Base-by-base conservation (phyloP, 2,888 invertebrate genomes). In the Xanthia icteritia region DNA sequence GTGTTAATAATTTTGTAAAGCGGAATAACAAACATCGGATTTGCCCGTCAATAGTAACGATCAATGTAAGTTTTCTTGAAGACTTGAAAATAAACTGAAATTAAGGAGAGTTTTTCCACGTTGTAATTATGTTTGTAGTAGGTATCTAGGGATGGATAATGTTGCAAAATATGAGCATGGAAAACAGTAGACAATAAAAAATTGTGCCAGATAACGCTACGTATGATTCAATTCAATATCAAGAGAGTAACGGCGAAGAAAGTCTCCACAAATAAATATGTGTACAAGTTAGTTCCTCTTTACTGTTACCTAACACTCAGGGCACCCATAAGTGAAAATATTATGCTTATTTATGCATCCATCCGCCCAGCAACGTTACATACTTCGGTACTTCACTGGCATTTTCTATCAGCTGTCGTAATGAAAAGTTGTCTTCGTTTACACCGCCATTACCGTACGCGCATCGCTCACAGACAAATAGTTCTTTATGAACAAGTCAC, bases 401-500 rank as follows among this genome's bases (percentile, higher is more conserved):
- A 78, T 84, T 81, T 80, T 81, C 75, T 81, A 84, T 75, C 73
- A 84, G 79, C 51, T 77, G 79, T 84, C 73, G 81, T 78, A 79
- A 87, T 79, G 76, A 82, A 84, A 85, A 79, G 64, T 74, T 64
- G 80, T 77, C 56, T 73, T 70, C 69, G 74, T 83, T 81, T 73
- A 79, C 81, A 78, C 81, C 83, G 85, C 83, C 79, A 86, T 88
- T 88, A 86, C 82, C 77, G 86, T 82, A 85, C 86, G 83, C 68
- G 81, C 81, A 77, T 84, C 84, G 76, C 72, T 83, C 76, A 81
- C 78, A 84, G 83, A 76, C 87, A 84, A 88, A 89, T 82, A 80
- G 82, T 85, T 85, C 84, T 93, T 91, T 89, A 92, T 89, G 89
- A 86, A 83, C 91, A 78, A 85, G 92, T 94, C 94, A 94, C 94